phyloP scores from a whole-genome alignment of 2,113 vertebrate species.

The Pseudorectes ferrugineus region DNA sequence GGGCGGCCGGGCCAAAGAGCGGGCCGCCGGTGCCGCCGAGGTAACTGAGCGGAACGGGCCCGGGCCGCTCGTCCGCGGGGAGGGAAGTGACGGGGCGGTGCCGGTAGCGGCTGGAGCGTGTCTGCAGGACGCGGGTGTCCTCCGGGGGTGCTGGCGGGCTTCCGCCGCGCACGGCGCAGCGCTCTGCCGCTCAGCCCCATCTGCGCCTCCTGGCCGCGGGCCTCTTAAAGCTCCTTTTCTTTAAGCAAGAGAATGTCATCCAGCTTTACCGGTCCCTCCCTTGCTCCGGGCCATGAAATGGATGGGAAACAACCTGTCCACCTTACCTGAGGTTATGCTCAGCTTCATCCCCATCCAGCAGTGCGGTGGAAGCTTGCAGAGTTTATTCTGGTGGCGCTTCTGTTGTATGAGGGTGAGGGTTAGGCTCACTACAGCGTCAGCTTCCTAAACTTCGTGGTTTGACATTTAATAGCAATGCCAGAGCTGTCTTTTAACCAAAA shows the following conservation, averaged over 20 bases:
- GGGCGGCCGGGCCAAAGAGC: not conserved
- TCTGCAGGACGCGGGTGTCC: not conserved
- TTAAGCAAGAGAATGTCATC: no score
- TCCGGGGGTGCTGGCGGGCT: no score
- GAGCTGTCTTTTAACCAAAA: not conserved
- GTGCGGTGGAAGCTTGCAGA: not conserved
- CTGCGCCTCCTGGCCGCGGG: not conserved
- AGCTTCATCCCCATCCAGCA: not conserved
- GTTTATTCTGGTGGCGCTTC: not conserved
- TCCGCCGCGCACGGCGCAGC: accelerated
- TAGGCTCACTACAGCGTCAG: not conserved
- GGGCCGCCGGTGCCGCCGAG: not conserved
- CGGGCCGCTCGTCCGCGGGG: no score
- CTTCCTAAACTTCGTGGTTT: not conserved
- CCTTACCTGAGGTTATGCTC: accelerated
- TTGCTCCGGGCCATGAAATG: accelerated
- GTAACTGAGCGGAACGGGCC: not conserved
- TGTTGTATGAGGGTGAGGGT: not conserved
- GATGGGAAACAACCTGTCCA: accelerated
- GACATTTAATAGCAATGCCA: not conserved
- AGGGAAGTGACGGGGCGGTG: not conserved
- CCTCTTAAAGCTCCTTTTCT: accelerated
- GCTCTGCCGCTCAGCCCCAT: accelerated
- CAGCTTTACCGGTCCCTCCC: not conserved
- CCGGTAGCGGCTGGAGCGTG: not conserved